Conservation (phyloP, 2,113 vertebrate species). For the Calonectris borealis region DNA sequence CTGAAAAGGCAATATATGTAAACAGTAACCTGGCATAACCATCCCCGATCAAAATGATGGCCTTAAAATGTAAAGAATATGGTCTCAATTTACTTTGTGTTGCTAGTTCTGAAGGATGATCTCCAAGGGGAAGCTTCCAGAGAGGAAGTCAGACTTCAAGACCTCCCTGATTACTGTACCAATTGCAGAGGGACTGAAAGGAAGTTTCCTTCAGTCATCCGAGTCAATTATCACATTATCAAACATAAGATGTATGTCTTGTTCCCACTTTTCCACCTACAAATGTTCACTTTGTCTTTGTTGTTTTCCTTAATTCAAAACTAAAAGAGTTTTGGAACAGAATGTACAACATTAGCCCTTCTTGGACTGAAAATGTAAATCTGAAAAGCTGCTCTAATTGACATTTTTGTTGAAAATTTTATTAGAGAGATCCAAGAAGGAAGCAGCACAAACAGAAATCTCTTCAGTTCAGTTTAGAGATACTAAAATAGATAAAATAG, state of each 20-base stretch:
- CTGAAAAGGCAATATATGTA: not conserved
- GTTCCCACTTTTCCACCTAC: not conserved
- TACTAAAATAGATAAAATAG: not conserved
- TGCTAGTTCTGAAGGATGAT: not conserved
- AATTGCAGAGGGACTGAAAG: not conserved
- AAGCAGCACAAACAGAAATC: not conserved
- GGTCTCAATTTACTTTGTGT: not conserved
- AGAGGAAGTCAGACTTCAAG: not conserved
- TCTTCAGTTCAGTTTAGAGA: not conserved
- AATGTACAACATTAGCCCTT: not conserved
- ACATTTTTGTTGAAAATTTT: not conserved
- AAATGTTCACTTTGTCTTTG: not conserved
- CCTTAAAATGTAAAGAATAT: not conserved
- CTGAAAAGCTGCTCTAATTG: not conserved
- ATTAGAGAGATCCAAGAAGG: not conserved
- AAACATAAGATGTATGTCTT: not conserved
- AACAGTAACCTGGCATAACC: not conserved
- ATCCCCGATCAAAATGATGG: not conserved
- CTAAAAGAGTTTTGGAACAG: not conserved
- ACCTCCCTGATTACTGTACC: not conserved
- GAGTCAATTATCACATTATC: not conserved
- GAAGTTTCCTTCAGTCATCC: not conserved
- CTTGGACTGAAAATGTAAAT: not conserved
- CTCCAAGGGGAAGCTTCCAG: not conserved
- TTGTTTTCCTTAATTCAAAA: not conserved